Evolutionary conservation across 2,113 vertebrate species (phyloP).

Genomic region (Esox niger): DNA sequence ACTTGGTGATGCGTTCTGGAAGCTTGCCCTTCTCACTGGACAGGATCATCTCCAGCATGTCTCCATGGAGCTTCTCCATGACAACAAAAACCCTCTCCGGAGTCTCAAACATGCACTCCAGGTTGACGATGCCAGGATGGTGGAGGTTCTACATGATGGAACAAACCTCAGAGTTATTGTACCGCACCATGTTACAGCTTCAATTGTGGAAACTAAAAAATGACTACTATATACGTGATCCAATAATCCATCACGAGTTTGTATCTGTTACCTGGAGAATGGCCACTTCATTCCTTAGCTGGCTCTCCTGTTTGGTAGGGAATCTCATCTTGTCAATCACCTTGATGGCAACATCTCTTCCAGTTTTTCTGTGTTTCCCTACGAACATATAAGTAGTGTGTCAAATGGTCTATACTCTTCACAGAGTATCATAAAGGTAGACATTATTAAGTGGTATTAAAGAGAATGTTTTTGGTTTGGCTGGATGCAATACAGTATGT

Average conservation of each 20-base stretch:
- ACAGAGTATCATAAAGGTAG: not conserved
- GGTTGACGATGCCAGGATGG: constrained; percentile 96
- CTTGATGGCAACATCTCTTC: constrained; percentile 98
- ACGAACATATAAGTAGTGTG: constrained; percentile 20
- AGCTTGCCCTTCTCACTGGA: constrained; percentile 97
- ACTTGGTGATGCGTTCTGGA: constrained; percentile 96
- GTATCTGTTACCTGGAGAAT: constrained; percentile 87
- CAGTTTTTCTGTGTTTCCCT: constrained; percentile 98
- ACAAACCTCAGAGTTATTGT: not conserved
- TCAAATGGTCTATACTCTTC: not conserved
- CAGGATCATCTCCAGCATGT: constrained; percentile 99
- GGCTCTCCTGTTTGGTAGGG: constrained; percentile 98
- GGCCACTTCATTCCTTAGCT: constrained; percentile 96
- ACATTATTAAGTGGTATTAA: not conserved
- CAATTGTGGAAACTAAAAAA: not conserved
- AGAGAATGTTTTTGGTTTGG: not conserved
- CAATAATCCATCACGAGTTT: not conserved
- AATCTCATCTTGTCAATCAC: constrained; percentile 99
- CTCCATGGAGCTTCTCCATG: constrained; percentile 98
- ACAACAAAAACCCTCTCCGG: constrained; percentile 97
- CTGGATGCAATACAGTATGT: not conserved
- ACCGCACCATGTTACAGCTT: not conserved
- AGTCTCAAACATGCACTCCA: constrained; percentile 99
- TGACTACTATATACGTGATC: not conserved
- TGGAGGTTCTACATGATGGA: constrained; percentile 82